phyloP scores from a whole-genome alignment of 2,113 vertebrate species.

The Triplophysa dalaica region DNA sequence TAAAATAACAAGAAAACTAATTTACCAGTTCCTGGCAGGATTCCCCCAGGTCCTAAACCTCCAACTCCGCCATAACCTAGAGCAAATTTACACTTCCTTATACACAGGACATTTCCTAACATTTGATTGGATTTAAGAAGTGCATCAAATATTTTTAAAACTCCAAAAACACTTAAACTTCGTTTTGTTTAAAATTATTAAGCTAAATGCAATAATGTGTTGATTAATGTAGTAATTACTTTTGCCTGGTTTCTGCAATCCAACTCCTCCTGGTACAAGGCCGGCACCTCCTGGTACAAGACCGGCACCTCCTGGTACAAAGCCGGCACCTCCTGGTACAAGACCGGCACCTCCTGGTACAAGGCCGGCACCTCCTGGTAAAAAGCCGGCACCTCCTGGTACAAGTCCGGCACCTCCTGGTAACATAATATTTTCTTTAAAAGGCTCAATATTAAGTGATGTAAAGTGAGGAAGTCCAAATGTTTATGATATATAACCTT shows the following conservation, averaged over 20 bases:
- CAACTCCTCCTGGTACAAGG: slow-evolving; percentile 32
- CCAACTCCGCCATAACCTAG: slow-evolving; percentile 68
- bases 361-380: slow-evolving; percentile 40
- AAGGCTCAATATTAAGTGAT: no score
- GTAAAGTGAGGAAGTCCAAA: background rate
- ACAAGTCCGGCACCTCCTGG: slow-evolving; percentile 40
- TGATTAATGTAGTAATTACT: slow-evolving; percentile 51
- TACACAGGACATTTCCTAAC: background rate
- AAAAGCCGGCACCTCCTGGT: slow-evolving; percentile 43
- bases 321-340: slow-evolving; percentile 45
- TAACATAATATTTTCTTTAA: background rate
- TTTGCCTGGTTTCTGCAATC: slow-evolving; percentile 67
- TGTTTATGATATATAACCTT: slow-evolving; percentile 39
- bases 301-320: slow-evolving; percentile 42
- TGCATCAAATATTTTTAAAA: no score
- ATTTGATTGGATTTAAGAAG: no score
- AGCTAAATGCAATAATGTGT: background rate
- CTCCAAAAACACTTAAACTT: no score
- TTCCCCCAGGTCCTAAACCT: slow-evolving; percentile 47
- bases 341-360: slow-evolving; percentile 34
- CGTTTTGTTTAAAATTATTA: background rate
- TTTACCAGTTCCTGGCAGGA: slow-evolving; percentile 71
- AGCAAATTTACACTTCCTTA: slow-evolving; percentile 12
- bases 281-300: slow-evolving; percentile 6
- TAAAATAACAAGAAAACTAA: slow-evolving; percentile 5